These are phyloP conservation scores for Oenanthe oenanthe DNA, from an alignment of 2,113 vertebrate species.

Conservation along the genomic window DNA sequence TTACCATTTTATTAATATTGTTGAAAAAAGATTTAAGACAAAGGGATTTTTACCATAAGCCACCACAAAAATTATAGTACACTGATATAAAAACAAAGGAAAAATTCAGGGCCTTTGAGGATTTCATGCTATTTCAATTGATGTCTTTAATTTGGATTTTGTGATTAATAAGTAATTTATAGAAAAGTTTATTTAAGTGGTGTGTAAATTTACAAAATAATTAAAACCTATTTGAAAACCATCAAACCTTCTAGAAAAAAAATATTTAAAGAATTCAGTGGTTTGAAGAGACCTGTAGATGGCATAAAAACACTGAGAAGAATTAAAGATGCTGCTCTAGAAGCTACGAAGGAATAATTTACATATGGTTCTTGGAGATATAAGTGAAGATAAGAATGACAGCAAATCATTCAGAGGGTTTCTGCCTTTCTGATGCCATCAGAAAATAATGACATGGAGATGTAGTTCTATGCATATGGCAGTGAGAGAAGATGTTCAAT, in stretches of 20 bases:
- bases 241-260: not conserved
- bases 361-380: not conserved
- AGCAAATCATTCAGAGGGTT: not conserved
- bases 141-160: not conserved
- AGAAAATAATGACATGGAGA: not conserved
- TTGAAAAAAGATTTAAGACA: not conserved
- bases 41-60: not conserved
- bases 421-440: not conserved
- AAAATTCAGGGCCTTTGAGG: not conserved
- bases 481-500: not conserved
- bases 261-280: not conserved
- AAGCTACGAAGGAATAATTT: not conserved
- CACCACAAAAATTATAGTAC: not conserved
- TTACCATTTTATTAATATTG: not conserved
- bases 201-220: not conserved
- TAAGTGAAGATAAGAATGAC: not conserved
- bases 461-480: not conserved
- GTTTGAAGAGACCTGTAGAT: constrained; percentile 7
- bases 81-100: not conserved
- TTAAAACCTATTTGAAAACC: not conserved
- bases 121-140: not conserved
- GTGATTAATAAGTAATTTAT: not conserved
- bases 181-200: not conserved
- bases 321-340: not conserved
- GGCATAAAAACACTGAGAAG: constrained; percentile 26